Evolutionary conservation across 2,113 vertebrate species (phyloP), one percentile per base, ranked within the genome.

Genomic region (Sialia sialis): DNA sequence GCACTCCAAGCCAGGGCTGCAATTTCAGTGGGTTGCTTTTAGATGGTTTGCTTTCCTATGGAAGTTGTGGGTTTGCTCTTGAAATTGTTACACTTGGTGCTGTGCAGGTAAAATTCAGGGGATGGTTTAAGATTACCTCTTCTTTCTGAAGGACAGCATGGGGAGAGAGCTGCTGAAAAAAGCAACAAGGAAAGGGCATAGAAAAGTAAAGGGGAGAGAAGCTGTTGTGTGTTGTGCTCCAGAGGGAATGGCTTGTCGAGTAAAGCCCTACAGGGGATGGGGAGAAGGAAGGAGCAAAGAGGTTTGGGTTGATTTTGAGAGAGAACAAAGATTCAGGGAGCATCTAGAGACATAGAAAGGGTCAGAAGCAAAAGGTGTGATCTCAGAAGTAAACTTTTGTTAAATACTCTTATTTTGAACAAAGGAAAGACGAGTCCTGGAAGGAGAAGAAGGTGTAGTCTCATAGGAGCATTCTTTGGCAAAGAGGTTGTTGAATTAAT

Each of bases 321-420:
- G 56, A 78, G n/a, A 79, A 15, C 30, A 68, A 64, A 60, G 16
- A 32, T 79, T 30, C 59, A 73, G 44, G 25, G 62, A 89, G 32
- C 46, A 77, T 15, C 46, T 74, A 73, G 68, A 92, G 62, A 34
- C 22, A 58, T 73, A 38, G 11, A 20, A 64, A 73, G 49, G 62
- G 48, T 82, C 44, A 52, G 56, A 84, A 78, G 49, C 25, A 85
- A 79, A 84, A 75, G 26, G 18, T 2, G 2, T 60, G 36, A 49
- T 75, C 56, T 94, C 38, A 62, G 36, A 90, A 73, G 44, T 7
- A 36, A 93, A 83, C 39, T 68, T 75, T 3, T 39, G 22, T 82
- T 84, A 89, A 88, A 38, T 26, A 87, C 49, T 64, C 34, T 64
- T 83, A 54, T 64, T 91, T n/a, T 80, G 48, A 94, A 55, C 26